Conservation (phyloP, 2,113 vertebrate genomes). For the Nettapus auritus region DNA sequence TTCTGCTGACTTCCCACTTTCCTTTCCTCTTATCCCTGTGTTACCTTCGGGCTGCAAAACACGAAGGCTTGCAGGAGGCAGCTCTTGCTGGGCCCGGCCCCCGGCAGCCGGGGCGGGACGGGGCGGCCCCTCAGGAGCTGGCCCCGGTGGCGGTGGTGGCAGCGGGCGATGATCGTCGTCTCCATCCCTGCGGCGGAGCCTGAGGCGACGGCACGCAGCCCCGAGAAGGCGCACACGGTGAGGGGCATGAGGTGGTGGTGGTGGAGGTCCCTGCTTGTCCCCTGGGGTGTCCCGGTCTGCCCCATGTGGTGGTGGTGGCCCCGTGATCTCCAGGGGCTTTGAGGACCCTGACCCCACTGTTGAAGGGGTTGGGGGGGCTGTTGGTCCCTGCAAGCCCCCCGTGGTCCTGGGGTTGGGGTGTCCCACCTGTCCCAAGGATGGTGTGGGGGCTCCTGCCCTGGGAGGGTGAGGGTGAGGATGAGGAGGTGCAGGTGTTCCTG, state of each 20-base stretch:
- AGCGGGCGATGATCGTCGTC: constrained; percentile 77
- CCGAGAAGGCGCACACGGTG: constrained; percentile 83
- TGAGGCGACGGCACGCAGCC: constrained; percentile 35
- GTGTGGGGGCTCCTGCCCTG: background rate
- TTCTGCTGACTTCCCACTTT: constrained; percentile 45
- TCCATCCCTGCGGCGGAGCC: constrained; percentile 81
- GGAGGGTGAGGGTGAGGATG: background rate
- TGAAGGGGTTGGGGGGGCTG: background rate
- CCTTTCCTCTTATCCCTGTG: constrained; percentile 31
- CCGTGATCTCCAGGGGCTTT: background rate
- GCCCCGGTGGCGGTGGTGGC: background rate
- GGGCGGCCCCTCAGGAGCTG: too few relatives aligned
- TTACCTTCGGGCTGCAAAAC: background rate
- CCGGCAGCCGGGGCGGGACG: background rate
- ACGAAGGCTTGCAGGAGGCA: too few relatives aligned
- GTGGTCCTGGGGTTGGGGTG: background rate
- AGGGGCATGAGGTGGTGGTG: background rate
- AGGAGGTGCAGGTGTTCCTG: constrained; percentile 82
- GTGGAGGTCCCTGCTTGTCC: background rate
- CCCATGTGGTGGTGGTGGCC: background rate
- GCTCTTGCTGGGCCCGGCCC: background rate
- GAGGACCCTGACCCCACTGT: background rate
- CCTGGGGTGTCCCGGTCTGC: background rate
- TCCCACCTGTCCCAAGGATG: too few relatives aligned
- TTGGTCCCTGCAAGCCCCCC: background rate